Conservation (phyloP, 2,113 vertebrate species). For the Larimichthys crocea region DNA sequence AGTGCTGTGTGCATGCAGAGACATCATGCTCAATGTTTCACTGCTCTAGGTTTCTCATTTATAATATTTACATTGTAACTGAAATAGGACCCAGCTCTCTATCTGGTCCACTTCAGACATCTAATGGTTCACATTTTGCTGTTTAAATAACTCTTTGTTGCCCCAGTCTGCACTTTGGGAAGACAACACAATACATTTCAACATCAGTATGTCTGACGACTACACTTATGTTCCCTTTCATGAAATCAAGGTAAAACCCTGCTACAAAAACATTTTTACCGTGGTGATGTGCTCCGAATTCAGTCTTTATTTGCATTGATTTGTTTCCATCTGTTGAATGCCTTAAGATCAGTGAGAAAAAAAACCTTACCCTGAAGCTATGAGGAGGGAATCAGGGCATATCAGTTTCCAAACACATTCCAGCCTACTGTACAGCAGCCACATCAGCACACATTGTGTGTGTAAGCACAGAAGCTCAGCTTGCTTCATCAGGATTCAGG, state of each 20-base stretch:
- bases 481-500: conserved; percentile 74
- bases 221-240: not conserved
- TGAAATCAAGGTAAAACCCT: not conserved
- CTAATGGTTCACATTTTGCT: too few relatives aligned
- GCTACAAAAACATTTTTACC: not conserved
- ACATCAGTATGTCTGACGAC: too few relatives aligned
- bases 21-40: too few relatives aligned
- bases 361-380: not conserved
- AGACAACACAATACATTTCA: too few relatives aligned
- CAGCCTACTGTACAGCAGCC: not conserved
- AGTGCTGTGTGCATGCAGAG: too few relatives aligned
- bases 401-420: conserved; percentile 54
- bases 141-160: too few relatives aligned
- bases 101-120: too few relatives aligned
- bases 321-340: conserved; percentile 17
- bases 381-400: conserved; percentile 42
- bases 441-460: not conserved
- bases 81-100: too few relatives aligned
- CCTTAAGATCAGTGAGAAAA: not conserved
- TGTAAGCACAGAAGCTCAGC: conserved; percentile 18
- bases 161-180: too few relatives aligned
- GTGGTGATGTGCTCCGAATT: too few relatives aligned
- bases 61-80: too few relatives aligned
- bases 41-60: too few relatives aligned
- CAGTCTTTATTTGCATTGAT: not conserved